Base-by-base conservation (phyloP, 2,888 invertebrate species). In the Hirudinaria manillensis region DNA sequence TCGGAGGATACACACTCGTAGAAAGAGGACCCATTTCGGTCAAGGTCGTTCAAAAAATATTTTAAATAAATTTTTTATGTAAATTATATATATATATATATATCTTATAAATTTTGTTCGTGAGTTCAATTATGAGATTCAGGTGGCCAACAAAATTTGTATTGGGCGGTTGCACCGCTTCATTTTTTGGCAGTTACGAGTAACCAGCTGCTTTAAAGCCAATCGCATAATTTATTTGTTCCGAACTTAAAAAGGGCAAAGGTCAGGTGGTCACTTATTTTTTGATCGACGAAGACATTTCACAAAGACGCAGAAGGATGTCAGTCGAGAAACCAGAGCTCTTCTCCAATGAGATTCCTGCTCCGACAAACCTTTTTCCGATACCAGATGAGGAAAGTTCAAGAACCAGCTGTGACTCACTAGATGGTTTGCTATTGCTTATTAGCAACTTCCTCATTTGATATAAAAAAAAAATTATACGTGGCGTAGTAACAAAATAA, bases 221-320 rank as follows among this genome's bases (percentile, higher is more conserved):
- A 45, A 45, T 7, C 45, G 45, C 16, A 45, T 45, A n/a, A 29
- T 45, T 45, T 21, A 32, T 32, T 65, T 66, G 19, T 38, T 55
- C 45, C 29, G 51, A 67, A 7, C 27, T 27, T 78, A 0, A 56
- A n/a, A 78, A 86, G 86, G 86, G 86, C 27, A 86, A 86, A 80
- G 86, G 86, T 21, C 81, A 83, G 74, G 82, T 84, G 79, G 80
- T 84, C 78, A 86, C 86, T 7, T 86, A 86, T 77, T 86, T 86
- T 78, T 81, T 86, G 45, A 80, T 81, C 7, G 82, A 82, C 0
- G 85, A 86, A 66, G 79, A 80, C 72, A 75, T 77, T 51, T 70
- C 73, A 3, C 72, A 77, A n/a, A 67, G 80, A 21, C 72, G 78
- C 6, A 38, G 77, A 53, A 24, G 79, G 55, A 78, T 79, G 34